Evolutionary conservation across 2,797 vertebrate genomes (phyloP).

Genomic region (Enteromius fasciolatus): DNA sequence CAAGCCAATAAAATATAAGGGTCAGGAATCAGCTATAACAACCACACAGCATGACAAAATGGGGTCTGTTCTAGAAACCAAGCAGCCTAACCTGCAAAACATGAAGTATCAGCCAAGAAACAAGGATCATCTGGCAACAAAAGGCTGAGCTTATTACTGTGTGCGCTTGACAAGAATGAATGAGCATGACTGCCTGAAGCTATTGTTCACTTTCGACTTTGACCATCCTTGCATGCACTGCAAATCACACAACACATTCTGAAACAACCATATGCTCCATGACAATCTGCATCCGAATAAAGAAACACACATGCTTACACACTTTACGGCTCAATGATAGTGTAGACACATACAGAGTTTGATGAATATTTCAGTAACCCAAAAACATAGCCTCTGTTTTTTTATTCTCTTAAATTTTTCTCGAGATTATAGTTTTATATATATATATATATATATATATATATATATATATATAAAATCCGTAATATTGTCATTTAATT

Average conservation of each 20-base stretch:
- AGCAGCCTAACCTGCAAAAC: slow-evolving; percentile 1
- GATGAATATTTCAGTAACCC: background rate
- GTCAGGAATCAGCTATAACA: background rate
- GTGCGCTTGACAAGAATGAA: slow-evolving; percentile 16
- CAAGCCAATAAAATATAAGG: background rate
- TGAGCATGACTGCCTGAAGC: slow-evolving; percentile 22
- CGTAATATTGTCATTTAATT: no score
- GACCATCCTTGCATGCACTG: slow-evolving; percentile 21
- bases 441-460: no score
- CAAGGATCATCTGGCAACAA: slow-evolving; percentile 6
- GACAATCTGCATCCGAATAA: slow-evolving; percentile 25
- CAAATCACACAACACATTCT: background rate
- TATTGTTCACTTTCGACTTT: slow-evolving; percentile 22
- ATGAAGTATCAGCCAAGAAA: slow-evolving; percentile 3
- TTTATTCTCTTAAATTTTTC: no score
- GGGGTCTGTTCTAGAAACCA: background rate
- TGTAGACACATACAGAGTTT: background rate
- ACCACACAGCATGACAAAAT: slow-evolving; percentile 5
- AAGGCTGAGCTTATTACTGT: background rate
- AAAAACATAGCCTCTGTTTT: no score
- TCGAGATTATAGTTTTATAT: background rate
- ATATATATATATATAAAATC: no score
- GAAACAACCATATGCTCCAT: slow-evolving; percentile 33
- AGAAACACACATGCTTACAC: slow-evolving; percentile 5
- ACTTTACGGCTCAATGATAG: background rate